Base-by-base conservation (phyloP, 2,888 invertebrate genomes). In the Schizaphis graminum region DNA sequence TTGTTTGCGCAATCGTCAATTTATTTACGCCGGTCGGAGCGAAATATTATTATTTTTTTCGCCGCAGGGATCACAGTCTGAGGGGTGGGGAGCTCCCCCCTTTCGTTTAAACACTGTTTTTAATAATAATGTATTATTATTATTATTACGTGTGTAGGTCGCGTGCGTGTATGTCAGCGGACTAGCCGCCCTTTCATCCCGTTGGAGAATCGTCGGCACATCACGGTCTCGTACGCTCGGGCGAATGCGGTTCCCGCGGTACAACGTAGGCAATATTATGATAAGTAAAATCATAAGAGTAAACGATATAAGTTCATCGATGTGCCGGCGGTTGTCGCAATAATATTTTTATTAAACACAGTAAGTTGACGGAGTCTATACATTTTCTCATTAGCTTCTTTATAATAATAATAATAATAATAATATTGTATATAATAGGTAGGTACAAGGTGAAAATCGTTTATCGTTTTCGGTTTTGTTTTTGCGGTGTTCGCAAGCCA, bases 81-180 rank as follows among this genome's bases (percentile, higher is more conserved):
- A 47, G 86, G 28, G 35, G 77, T 16, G 86, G 89, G 90, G 67
- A 47, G 26, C 13, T 21, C 57, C 86, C 86, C 57, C 57, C 86
- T 57, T 86, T 92, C 61, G 86, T 87, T 92, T 92, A 13, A 41
- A 28, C 28, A 47, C 85, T 35, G 61, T 47, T 92, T 86, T 84
- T 77, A 85, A 35, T 77, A 77, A 77, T 77, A 35, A 77, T 77
- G 77, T 35, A 44, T 88, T 57, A 35, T 89, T 26, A 88, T 89
- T 53, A 88, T 56, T 88, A 89, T 57, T 89, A 57, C 28, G 56
- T 57, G 84, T 88, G 92, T 88, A 89, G 92, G 92, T 67, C 88
- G 92, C 3, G 35, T 56, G 44, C 26, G 56, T 89, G 41, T 41
- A 57, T 41, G 41, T 77, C 8, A 21, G 35, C 77, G 35, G 35